These are phyloP conservation scores for Cephus runcator DNA, from an alignment of 2,888 invertebrate species.

Conservation along the genomic window DNA sequence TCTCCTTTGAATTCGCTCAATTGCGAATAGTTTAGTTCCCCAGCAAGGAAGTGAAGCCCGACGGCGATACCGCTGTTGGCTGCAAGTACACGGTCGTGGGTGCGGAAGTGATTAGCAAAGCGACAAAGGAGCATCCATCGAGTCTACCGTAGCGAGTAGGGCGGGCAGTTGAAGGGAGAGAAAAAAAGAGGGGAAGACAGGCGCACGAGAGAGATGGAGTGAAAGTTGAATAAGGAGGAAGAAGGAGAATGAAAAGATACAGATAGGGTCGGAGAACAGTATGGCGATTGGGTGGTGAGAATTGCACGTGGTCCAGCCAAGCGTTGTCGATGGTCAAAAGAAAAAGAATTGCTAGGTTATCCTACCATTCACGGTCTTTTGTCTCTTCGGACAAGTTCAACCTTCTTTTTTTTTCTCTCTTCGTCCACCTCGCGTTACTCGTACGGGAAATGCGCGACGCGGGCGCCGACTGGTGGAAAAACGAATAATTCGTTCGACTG, in stretches of 20 bases:
- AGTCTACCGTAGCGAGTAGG: slow-evolving; percentile 1
- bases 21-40: slow-evolving; percentile 45
- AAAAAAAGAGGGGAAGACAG: background rate
- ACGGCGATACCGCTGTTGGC: slow-evolving; percentile 10
- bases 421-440: background rate
- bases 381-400: background rate
- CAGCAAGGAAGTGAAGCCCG: slow-evolving; percentile 20
- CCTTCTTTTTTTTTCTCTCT: background rate
- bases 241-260: background rate
- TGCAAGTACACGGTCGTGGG: background rate
- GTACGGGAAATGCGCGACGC: background rate
- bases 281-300: background rate
- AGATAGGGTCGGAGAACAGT: background rate
- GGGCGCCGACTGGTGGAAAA: slow-evolving; percentile 5
- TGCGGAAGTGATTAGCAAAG: slow-evolving; percentile 39
- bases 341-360: background rate
- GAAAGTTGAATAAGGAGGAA: background rate
- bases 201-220: background rate
- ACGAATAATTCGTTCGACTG: slow-evolving; percentile 5
- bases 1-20: slow-evolving; percentile 46
- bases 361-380: background rate
- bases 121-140: slow-evolving; percentile 33
- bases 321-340: background rate
- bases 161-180: background rate
- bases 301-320: background rate